Evolutionary conservation across 2,888 invertebrate genomes (phyloP).

Genomic region (Eudasyphora cyanicolor): DNA sequence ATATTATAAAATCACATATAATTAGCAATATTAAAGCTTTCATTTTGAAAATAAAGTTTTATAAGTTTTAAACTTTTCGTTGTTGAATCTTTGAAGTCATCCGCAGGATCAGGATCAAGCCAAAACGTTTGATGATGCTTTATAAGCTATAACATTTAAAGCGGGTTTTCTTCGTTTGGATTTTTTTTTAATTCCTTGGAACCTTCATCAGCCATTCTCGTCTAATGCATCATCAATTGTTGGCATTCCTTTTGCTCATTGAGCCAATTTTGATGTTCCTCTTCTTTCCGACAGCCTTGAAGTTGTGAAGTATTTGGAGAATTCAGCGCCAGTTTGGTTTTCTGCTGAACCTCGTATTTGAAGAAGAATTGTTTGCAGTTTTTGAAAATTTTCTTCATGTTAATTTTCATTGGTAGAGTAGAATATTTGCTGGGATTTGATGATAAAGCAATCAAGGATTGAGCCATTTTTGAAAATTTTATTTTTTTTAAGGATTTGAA

Average conservation of each 20-base stretch:
- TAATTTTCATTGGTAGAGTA: not conserved
- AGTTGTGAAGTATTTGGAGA: not conserved
- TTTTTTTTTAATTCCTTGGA: conserved; percentile 30
- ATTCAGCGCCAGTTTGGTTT: not conserved
- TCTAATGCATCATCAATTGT: not conserved
- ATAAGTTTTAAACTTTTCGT: conserved; percentile 26
- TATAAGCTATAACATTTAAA: conserved; percentile 3
- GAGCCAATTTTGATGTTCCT: conserved; percentile 71
- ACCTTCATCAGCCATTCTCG: not conserved
- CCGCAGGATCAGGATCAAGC: not conserved
- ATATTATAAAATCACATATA: not conserved
- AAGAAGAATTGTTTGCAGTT: conserved; percentile 69
- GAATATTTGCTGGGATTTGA: conserved; percentile 8
- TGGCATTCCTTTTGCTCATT: conserved; percentile 69
- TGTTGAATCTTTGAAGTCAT: not conserved
- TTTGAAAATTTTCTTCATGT: conserved; percentile 66
- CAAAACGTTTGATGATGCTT: conserved; percentile 27
- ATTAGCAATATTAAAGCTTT: not conserved
- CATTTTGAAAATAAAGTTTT: no score
- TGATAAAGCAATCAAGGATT: not conserved
- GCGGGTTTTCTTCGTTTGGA: conserved; percentile 10
- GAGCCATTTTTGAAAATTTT: conserved; percentile 46
- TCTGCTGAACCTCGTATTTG: conserved; percentile 62
- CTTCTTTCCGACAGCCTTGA: conserved; percentile 62
- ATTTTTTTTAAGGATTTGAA: conserved; percentile 42